These are phyloP conservation scores for Motacilla tschutschensis DNA, from an alignment of 2,113 vertebrate species.

Conservation along the genomic window DNA sequence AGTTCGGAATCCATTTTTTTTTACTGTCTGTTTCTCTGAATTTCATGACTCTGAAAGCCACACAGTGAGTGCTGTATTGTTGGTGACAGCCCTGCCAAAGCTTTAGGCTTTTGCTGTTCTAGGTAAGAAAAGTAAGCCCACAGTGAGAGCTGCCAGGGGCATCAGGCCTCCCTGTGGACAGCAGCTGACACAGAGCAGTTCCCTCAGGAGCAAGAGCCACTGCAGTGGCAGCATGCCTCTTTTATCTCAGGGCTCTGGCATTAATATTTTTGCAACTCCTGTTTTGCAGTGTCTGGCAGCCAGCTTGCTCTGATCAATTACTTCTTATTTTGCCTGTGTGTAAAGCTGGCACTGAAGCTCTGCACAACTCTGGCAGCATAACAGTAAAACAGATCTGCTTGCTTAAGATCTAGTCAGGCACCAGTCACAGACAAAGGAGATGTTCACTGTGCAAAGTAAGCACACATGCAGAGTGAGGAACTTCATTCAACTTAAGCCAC, in stretches of 20 bases:
- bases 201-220: not conserved
- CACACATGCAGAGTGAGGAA: not conserved
- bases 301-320: not conserved
- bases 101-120: not conserved
- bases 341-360: not conserved
- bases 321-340: not conserved
- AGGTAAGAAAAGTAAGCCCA: not conserved
- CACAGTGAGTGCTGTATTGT: rapidly evolving
- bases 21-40: not conserved
- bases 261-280: not conserved
- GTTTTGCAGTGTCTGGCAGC: not conserved
- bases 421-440: not conserved
- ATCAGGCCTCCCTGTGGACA: not conserved
- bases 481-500: not conserved
- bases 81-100: not conserved
- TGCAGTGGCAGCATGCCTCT: rapidly evolving
- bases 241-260: not conserved
- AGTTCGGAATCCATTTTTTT: not conserved
- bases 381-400: not conserved
- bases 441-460: not conserved
- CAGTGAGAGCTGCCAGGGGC: not conserved
- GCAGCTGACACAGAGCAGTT: not conserved
- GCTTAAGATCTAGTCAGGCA: not conserved
- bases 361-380: not conserved
- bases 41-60: not conserved